Evolutionary conservation across 2,888 invertebrate genomes (phyloP), one percentile per base, ranked within the genome.

Genomic region (Hyposoter dolosus): DNA sequence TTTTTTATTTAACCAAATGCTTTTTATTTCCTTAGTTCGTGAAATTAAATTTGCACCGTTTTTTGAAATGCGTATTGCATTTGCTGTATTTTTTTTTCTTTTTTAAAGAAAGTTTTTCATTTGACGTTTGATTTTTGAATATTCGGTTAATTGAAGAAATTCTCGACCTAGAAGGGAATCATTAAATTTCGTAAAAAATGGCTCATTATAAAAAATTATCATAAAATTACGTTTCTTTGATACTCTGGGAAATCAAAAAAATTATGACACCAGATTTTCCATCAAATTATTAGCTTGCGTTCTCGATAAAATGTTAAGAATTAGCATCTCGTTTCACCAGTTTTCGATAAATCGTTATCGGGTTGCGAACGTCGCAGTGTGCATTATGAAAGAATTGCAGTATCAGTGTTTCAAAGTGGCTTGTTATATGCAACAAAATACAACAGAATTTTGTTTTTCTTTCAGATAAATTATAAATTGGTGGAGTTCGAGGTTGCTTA

Each of bases 331-430:
- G 63, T 63, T 35, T 56, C 9, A 43, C 28, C 43, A 45, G 47
- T 35, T 32, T 40, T 65, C 32, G 12, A 47, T 65, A 19, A 15
- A 66, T 65, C 65, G 15, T 74, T 23, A 32, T 19, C 15, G 40
- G 40, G 5, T 35, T 50, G 60, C 32, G 35, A 63, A 15, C 1
- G 32, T 17, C 40, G 32, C 15, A 47, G 72, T 6, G 23, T 12
- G 80, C 17, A 50, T 50, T 19, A 50, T 10, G 45, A 53, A 35
- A 28, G 19, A 72, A 23, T 7, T 40, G 65, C 79, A 71, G 45
- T 6, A 63, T 19, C 63, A 23, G 74, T 47, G 45, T 82, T 40
- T 40, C 75, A 45, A 63, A 45, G 53, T 17, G 56, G 19, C 53
- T 63, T 45, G 17, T 53, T 17, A 56, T 43, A 10, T 35, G 53